phyloP scores from a whole-genome alignment of 1,140 invertebrate species.

The Ectropis grisescens region DNA sequence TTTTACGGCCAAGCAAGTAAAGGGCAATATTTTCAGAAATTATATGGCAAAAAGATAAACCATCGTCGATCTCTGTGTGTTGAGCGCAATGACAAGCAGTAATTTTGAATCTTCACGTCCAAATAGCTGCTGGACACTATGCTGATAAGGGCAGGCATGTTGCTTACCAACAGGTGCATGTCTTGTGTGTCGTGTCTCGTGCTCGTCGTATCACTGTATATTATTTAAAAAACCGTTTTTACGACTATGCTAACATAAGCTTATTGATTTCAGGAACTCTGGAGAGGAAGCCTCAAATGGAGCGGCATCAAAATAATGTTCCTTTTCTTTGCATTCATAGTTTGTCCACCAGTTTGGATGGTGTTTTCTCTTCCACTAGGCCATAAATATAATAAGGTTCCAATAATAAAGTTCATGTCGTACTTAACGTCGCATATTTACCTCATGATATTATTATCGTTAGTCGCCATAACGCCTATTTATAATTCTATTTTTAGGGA shows the following conservation, averaged over 20 bases:
- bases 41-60: too few species aligned
- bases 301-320: slow-evolving; percentile 94
- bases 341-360: slow-evolving; percentile 96
- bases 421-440: slow-evolving; percentile 98
- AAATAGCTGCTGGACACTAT: too few species aligned
- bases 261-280: slow-evolving; percentile 84
- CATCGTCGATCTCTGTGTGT: too few species aligned
- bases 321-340: slow-evolving; percentile 91
- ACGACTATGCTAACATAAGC: slow-evolving; percentile 4
- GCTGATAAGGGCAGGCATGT: too few species aligned
- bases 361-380: slow-evolving; percentile 95
- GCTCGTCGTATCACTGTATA: neutral
- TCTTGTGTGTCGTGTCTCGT: too few species aligned
- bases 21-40: too few species aligned
- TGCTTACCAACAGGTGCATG: too few species aligned
- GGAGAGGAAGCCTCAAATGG: slow-evolving; percentile 97
- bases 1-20: too few species aligned
- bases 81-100: too few species aligned
- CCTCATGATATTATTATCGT: slow-evolving; percentile 91
- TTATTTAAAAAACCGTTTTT: neutral
- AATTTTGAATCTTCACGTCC: too few species aligned
- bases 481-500: slow-evolving; percentile 82
- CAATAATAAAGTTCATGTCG: slow-evolving; percentile 99
- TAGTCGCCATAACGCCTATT: slow-evolving; percentile 93
- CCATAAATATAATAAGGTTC: slow-evolving; percentile 95